Evolutionary conservation across 2,113 vertebrate species (phyloP).

Genomic region (Jaculus jaculus): DNA sequence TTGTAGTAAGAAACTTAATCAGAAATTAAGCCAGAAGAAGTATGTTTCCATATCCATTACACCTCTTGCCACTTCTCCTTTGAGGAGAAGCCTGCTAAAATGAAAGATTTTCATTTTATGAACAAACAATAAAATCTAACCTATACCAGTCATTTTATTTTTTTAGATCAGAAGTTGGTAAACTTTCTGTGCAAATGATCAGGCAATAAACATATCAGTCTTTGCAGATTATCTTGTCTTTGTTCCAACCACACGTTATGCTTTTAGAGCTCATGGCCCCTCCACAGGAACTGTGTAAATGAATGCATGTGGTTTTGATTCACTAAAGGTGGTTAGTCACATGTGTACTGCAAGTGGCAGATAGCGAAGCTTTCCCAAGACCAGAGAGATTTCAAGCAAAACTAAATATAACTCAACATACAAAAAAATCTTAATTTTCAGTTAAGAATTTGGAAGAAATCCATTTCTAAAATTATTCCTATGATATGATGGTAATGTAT

Average conservation of each 20-base stretch:
- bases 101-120: background rate
- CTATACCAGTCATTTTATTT: background rate
- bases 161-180: background rate
- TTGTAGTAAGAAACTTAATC: background rate
- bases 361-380: background rate
- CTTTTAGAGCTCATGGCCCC: background rate
- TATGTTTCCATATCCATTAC: background rate
- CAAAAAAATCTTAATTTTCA: background rate
- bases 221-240: background rate
- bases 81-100: background rate
- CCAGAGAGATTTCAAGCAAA: background rate
- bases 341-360: fast-evolving
- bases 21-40: background rate
- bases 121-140: background rate
- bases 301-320: fast-evolving
- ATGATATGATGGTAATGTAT: background rate
- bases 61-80: background rate
- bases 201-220: background rate
- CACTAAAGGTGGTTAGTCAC: no score
- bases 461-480: background rate
- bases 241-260: background rate
- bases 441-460: background rate
- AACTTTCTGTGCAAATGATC: background rate
- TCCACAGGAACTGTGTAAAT: fast-evolving
- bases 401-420: background rate